Evolutionary conservation across 2,113 vertebrate genomes (phyloP).

Genomic region (Istiophorus platypterus): DNA sequence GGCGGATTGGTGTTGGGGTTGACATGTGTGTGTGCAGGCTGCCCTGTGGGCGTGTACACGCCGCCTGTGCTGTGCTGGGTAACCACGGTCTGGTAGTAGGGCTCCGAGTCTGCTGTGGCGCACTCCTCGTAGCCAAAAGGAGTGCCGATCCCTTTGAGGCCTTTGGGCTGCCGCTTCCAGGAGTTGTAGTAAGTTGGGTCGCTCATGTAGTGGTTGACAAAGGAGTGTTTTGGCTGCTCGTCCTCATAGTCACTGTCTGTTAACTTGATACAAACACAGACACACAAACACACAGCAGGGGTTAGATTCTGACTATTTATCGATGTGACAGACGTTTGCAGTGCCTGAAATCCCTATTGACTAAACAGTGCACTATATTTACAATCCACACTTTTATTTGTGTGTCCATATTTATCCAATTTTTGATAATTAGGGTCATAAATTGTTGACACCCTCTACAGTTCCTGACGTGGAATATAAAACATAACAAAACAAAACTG

Average conservation of each 20-base stretch:
- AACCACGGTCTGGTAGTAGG: conserved; percentile 94
- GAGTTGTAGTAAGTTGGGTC: conserved; percentile 97
- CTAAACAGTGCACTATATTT: too few species aligned
- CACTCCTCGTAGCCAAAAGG: conserved; percentile 92
- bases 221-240: conserved; percentile 94
- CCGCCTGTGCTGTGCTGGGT: conserved; percentile 96
- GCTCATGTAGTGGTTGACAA: conserved; percentile 99
- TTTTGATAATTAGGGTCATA: too few species aligned
- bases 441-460: too few species aligned
- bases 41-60: conserved; percentile 91
- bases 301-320: background rate
- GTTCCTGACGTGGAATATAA: too few species aligned
- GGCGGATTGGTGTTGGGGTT: conserved; percentile 81
- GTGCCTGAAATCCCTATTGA: too few species aligned
- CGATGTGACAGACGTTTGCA: too few species aligned
- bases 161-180: conserved; percentile 94
- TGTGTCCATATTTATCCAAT: too few species aligned
- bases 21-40: conserved; percentile 83
- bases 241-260: conserved; percentile 96
- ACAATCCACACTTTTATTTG: too few species aligned
- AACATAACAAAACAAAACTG: too few species aligned
- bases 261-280: conserved; percentile 76
- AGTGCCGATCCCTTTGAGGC: conserved; percentile 78
- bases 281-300: background rate
- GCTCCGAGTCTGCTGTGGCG: conserved; percentile 81